phyloP scores from a whole-genome alignment of 2,888 invertebrate species.

The Lasioglossum marginatum region DNA sequence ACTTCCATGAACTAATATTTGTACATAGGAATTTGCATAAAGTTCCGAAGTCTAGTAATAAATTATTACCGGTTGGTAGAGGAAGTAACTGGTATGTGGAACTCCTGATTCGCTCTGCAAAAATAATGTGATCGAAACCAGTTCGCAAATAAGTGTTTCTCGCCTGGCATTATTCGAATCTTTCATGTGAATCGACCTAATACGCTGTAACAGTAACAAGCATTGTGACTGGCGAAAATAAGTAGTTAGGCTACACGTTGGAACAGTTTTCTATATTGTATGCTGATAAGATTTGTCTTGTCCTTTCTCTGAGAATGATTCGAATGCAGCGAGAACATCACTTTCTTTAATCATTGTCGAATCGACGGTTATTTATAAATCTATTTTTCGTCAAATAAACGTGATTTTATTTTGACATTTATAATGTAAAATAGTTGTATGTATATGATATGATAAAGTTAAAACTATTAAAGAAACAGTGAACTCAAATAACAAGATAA shows the following conservation, averaged over 20 bases:
- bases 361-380: not conserved
- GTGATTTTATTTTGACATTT: not conserved
- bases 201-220: conserved; percentile 10
- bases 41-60: not conserved
- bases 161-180: not conserved
- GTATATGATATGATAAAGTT: not conserved
- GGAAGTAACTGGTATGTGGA: not conserved
- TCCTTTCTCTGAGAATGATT: not conserved
- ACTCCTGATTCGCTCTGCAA: not conserved
- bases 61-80: not conserved
- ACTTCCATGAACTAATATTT: not conserved
- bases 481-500: not conserved
- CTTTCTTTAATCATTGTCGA: not conserved
- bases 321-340: not conserved
- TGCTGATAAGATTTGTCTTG: not conserved
- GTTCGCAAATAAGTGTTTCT: not conserved
- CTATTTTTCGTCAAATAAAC: not conserved
- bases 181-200: conserved; percentile 13
- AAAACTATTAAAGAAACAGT: not conserved
- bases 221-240: not conserved
- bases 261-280: conserved; percentile 10
- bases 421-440: not conserved
- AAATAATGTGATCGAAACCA: not conserved
- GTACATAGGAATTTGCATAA: not conserved
- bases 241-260: not conserved